Percentiles rank a stretch among this genome's conserved stretches.
Conservation (phyloP, 2,113 vertebrate species). For the Mormyrus iriodes region DNA sequence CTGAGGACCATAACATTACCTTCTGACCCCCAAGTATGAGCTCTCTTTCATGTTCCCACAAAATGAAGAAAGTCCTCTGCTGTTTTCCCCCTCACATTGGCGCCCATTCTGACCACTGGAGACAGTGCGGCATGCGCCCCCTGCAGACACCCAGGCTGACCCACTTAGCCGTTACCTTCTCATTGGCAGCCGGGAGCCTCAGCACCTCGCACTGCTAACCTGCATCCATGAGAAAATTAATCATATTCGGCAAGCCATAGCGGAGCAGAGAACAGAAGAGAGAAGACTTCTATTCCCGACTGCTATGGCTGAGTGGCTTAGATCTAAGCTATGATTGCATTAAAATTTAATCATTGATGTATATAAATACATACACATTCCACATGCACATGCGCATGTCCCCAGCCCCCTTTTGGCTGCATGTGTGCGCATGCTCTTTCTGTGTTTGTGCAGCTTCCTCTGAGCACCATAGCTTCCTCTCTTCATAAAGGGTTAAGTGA, state of each 20-base stretch:
- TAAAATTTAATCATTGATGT: neutral
- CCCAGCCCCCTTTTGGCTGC: neutral
- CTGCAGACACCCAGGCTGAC: constrained; percentile 34
- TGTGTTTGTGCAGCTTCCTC: neutral
- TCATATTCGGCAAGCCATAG: constrained; percentile 44
- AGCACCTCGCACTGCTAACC: constrained; percentile 44
- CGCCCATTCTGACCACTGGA: neutral
- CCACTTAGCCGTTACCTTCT: constrained; percentile 47
- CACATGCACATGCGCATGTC: neutral
- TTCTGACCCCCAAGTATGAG: neutral
- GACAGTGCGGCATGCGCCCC: neutral
- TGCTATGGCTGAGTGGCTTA: neutral
- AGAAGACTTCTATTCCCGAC: neutral
- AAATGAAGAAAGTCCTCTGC: neutral
- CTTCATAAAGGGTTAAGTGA: neutral
- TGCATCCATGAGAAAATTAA: constrained; percentile 45
- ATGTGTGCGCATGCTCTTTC: neutral
- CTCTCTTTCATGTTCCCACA: neutral
- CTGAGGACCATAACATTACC: neutral
- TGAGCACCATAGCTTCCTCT: neutral
- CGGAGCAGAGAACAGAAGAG: constrained; percentile 26
- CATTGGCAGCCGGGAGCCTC: neutral
- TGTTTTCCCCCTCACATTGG: neutral
- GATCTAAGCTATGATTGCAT: neutral
- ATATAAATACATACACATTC: neutral